Conservation (phyloP, 2,113 vertebrate species). For the Brachionichthys hirsutus region DNA sequence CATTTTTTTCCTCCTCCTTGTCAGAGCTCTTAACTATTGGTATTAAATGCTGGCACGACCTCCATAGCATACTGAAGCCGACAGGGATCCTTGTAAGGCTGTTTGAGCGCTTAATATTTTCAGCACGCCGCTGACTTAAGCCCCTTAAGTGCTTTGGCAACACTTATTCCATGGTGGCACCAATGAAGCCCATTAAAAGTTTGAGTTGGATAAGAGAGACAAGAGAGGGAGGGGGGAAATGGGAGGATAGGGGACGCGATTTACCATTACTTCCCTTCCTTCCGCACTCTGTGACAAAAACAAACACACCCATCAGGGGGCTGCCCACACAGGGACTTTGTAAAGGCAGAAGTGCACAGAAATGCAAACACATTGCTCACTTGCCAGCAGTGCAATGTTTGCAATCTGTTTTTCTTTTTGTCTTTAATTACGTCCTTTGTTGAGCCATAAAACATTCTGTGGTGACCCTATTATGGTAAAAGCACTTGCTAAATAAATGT, state of each 20-base stretch:
- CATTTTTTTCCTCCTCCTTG: conserved; percentile 58
- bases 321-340: conserved; percentile 50
- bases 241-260: conserved; percentile 56
- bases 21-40: conserved; percentile 54
- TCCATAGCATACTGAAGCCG: conserved; percentile 71
- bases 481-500: conserved; percentile 56
- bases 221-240: conserved; percentile 23
- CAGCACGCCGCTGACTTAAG: conserved; percentile 76
- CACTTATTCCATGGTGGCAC: conserved; percentile 79
- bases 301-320: conserved; percentile 64
- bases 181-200: conserved; percentile 78
- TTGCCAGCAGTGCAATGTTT: conserved; percentile 30
- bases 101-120: conserved; percentile 77
- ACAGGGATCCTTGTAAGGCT: conserved; percentile 71
- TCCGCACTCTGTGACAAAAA: conserved; percentile 64
- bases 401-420: conserved; percentile 37
- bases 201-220: conserved; percentile 72
- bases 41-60: conserved; percentile 71
- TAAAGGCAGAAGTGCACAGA: conserved; percentile 30
- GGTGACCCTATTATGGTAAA: conserved; percentile 62
- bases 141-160: conserved; percentile 84
- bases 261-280: conserved; percentile 54
- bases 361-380: conserved; percentile 10
- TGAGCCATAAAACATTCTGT: conserved; percentile 40
- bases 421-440: conserved; percentile 56